Base-by-base conservation (phyloP, 2,797 vertebrate species). In the Aldrovandia affinis region DNA sequence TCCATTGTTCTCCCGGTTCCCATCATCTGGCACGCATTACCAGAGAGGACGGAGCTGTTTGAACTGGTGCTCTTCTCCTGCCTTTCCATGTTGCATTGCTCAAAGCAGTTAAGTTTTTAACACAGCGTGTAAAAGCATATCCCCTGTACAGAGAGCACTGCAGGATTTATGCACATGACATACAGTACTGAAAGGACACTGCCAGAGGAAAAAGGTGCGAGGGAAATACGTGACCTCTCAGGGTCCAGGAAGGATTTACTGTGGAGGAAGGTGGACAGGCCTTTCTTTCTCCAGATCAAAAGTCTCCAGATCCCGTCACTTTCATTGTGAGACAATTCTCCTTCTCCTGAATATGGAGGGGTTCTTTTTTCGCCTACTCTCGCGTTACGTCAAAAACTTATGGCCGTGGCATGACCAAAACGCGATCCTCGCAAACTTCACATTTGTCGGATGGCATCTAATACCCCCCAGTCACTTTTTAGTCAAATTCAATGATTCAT, bases 221-320 rank as follows among this genome's bases (percentile, higher is more conserved):
- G 87, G 91, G 84, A 90, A 90, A 90, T 88, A 89, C 89, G 89
- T 91, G 91, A 79, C 91, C 91, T 92, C 90, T 90, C 89, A 90
- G 90, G 91, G 42, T 5, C n/a, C 65, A 90, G 89, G 89, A 92
- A 91, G 91, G 91, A 94, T 94, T 94, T 94, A 93, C 92, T 52
- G 80, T 61, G 44, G 61, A 55, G 42, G 73, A 79, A 20, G 78
- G 57, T 30, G 33, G 36, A 52, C 15, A 14, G 73, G 12, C 47
- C 65, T 20, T 78, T n/a, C 42, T 65, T 14, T 25, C 42, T 2
- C 36, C 54, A 47, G 63, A 79, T 81, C 59, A 80, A 77, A 83
- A 77, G 3, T 42, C 18, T n/a, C 30, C 47, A n/a, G n/a, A n/a
- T n/a, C n/a, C n/a, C 47, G 47, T 70, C n/a, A 50, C 63, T 59